Conservation (phyloP, 2,888 invertebrate species). For the Pammene fasciana region DNA sequence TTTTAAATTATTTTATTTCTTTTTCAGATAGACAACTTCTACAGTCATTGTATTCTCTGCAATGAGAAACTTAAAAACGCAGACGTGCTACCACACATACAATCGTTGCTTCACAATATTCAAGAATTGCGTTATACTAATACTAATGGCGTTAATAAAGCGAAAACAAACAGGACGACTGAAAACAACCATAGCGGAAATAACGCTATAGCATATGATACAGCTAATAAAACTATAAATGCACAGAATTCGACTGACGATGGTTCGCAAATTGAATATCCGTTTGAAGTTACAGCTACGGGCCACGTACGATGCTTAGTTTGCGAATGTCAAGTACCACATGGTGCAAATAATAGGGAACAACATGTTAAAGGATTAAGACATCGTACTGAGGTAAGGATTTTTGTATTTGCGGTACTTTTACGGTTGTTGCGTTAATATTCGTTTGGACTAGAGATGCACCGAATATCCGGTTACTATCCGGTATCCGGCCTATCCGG, state of each 20-base stretch:
- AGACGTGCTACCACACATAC: background rate
- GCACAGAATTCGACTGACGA: background rate
- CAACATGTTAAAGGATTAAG: conserved; percentile 4
- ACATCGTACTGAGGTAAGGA: background rate
- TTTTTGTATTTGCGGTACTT: too few species aligned
- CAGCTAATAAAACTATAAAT: background rate
- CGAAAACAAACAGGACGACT: background rate
- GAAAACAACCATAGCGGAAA: too few species aligned
- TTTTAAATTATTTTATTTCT: too few species aligned
- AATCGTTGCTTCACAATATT: background rate
- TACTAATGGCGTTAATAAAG: background rate
- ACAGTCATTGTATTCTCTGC: conserved; percentile 26
- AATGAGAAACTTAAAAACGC: background rate
- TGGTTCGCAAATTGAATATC: background rate
- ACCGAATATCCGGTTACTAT: too few species aligned
- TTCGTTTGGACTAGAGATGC: too few species aligned
- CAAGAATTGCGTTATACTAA: background rate
- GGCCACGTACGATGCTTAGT: conserved; percentile 3
- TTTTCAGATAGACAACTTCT: conserved; percentile 6
- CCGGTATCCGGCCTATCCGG: too few species aligned
- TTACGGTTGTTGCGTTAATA: too few species aligned
- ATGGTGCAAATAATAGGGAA: background rate
- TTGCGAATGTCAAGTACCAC: conserved; percentile 5
- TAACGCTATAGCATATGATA: background rate
- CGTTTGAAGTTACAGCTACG: background rate